phyloP scores from a whole-genome alignment of 1,140 invertebrate species.

The Brachionus calyciflorus region DNA sequence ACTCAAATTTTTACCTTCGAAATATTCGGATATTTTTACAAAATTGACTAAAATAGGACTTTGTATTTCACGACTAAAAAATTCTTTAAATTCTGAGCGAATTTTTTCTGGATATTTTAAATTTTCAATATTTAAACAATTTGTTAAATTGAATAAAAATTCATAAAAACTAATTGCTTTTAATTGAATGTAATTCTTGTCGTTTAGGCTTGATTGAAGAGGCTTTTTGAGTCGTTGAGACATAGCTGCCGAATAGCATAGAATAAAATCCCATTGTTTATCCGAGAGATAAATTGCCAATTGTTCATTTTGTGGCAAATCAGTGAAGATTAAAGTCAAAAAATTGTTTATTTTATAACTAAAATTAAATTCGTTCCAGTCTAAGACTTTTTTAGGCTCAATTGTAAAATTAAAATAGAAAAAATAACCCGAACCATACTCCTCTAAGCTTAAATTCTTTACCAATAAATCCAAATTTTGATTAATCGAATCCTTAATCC shows the following conservation, averaged over 20 bases:
- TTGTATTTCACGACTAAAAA: conserved; percentile 34
- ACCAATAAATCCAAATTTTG: conserved; percentile 2
- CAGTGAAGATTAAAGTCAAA: not conserved
- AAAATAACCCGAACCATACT: not conserved
- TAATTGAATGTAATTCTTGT: not conserved
- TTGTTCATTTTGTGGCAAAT: not conserved
- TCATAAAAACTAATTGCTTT: conserved; percentile 2
- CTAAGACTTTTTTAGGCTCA: not conserved
- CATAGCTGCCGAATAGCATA: conserved; percentile 34
- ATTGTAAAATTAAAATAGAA: conserved; percentile 7
- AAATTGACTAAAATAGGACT: conserved; percentile 5
- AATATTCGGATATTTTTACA: conserved; percentile 57
- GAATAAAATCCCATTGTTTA: conserved; percentile 40
- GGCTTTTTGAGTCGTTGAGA: not conserved
- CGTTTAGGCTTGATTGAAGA: not conserved
- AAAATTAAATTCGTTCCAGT: conserved; percentile 20
- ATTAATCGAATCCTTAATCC: not conserved
- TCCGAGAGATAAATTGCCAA: not conserved
- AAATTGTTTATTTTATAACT: not conserved
- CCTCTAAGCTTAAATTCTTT: not conserved
- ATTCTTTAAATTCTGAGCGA: not conserved
- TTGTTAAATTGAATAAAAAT: not conserved
- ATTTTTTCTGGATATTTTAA: not conserved
- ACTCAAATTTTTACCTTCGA: conserved; percentile 48
- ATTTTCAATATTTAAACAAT: not conserved